Percentiles rank a stretch among this genome's conserved stretches.
These are phyloP conservation scores for Danio albolineatus DNA, from an alignment of 2,797 vertebrate genomes.

Conservation along the genomic window DNA sequence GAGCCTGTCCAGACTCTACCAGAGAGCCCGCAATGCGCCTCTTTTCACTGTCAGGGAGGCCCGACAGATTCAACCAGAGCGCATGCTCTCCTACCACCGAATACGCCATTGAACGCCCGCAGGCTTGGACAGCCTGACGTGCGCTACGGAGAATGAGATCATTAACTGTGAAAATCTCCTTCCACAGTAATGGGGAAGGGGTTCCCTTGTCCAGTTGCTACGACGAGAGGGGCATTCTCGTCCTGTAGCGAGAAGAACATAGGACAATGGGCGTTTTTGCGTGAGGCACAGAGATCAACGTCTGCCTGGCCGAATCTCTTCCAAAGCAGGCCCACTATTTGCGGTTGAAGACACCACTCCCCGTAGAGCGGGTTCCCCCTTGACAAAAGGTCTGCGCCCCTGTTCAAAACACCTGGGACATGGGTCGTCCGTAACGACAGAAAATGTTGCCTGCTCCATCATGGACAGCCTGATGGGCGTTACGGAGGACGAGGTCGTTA, in stretches of 20 bases:
- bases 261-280: neutral
- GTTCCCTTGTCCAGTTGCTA: too few species aligned
- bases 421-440: neutral
- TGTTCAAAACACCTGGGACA: conserved; percentile 17
- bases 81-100: neutral
- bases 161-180: too few species aligned
- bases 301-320: neutral
- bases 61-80: neutral
- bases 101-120: neutral
- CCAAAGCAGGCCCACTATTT: conserved; percentile 6
- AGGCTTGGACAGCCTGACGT: too few species aligned
- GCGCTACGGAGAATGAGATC: too few species aligned
- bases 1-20: neutral
- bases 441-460: neutral
- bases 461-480: too few species aligned
- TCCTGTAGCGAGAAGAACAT: conserved; percentile 26
- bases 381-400: conserved; percentile 5
- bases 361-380: neutral
- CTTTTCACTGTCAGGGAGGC: neutral
- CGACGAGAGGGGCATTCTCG: neutral
- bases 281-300: too few species aligned
- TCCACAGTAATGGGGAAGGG: too few species aligned
- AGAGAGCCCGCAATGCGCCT: neutral
- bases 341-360: conserved; percentile 23
- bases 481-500: too few species aligned